Evolutionary conservation across 2,113 vertebrate species (phyloP).

Genomic region (Gulo gulo): DNA sequence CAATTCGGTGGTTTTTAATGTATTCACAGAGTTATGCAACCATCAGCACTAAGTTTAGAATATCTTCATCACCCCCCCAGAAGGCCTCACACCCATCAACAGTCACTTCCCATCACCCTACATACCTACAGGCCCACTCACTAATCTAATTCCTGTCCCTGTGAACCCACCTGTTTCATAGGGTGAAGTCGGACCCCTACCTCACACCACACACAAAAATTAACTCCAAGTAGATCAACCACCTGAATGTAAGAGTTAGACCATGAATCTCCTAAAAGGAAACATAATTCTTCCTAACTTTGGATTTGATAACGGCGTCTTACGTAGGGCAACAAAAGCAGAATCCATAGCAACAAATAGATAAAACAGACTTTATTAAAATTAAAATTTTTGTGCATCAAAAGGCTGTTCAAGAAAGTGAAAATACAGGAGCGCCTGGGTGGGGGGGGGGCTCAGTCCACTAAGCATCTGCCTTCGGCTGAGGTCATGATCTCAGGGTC

Average conservation of each 20-base stretch:
- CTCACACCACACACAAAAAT: background rate
- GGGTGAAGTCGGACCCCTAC: background rate
- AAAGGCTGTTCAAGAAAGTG: background rate
- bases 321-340: background rate
- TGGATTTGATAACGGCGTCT: background rate
- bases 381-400: background rate
- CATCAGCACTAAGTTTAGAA: slow-evolving; percentile 37
- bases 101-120: background rate
- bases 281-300: background rate
- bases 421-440: background rate
- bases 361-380: background rate
- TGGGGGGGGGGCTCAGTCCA: background rate
- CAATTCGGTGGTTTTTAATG: background rate
- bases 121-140: background rate
- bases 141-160: background rate
- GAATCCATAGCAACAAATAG: background rate
- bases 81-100: background rate
- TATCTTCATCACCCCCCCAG: background rate
- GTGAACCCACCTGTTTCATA: background rate
- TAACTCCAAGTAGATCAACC: background rate
- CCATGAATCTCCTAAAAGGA: background rate
- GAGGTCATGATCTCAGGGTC: background rate
- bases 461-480: background rate
- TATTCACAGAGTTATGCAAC: background rate
- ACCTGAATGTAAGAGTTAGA: background rate